These are phyloP conservation scores for Galeopsomyia nigrocyanea DNA, from an alignment of 2,888 invertebrate species.

Conservation along the genomic window DNA sequence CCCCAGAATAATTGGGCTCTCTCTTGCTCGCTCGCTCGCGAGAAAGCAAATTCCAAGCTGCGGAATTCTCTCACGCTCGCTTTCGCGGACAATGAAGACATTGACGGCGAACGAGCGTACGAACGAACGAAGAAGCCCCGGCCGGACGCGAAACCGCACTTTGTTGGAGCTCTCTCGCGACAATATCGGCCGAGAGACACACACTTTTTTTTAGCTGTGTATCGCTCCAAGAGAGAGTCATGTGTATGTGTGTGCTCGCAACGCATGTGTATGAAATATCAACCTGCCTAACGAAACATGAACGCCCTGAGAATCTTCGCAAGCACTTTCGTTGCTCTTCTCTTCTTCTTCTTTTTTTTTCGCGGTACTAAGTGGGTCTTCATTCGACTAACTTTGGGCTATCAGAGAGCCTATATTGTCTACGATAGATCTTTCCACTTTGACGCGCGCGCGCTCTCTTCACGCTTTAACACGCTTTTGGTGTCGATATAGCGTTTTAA, in stretches of 20 bases:
- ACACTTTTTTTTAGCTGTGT: too few species aligned
- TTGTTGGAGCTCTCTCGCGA: slow-evolving; percentile 58
- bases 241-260: too few species aligned
- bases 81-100: slow-evolving; percentile 44
- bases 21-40: slow-evolving; percentile 11
- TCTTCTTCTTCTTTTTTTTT: neutral
- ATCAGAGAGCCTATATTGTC: too few species aligned
- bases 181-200: neutral
- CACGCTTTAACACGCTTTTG: too few species aligned
- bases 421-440: too few species aligned
- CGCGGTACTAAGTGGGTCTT: neutral
- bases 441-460: too few species aligned
- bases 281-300: slow-evolving; percentile 68
- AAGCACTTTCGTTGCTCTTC: slow-evolving; percentile 8
- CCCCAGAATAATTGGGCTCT: neutral
- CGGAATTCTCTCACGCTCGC: slow-evolving; percentile 41
- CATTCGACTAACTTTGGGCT: too few species aligned
- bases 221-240: slow-evolving; percentile 48
- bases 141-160: slow-evolving; percentile 68
- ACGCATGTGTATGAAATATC: slow-evolving; percentile 67
- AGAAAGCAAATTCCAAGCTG: neutral
- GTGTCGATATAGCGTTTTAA: too few species aligned
- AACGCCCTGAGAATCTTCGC: slow-evolving; percentile 68
- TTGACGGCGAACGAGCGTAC: slow-evolving; percentile 36
- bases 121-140: slow-evolving; percentile 51